Percentiles rank a stretch among this genome's conserved stretches.
These are phyloP conservation scores for Astreopora myriophthalma DNA, from an alignment of 64 coral and sea anemone genomes.

Conservation along the genomic window DNA sequence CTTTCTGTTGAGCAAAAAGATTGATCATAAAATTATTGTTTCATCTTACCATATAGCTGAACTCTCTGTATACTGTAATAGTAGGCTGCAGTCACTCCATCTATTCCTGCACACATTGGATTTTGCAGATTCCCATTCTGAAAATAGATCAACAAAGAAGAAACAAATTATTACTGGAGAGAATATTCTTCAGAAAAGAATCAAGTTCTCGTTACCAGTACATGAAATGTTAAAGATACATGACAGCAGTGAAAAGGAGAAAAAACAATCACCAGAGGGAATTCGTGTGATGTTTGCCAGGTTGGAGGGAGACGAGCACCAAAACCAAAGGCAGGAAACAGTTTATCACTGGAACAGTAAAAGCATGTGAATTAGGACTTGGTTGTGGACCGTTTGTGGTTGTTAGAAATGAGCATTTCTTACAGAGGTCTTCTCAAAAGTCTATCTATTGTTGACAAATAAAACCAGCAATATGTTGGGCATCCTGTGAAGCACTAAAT, in stretches of 20 bases:
- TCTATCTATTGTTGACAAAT: no score
- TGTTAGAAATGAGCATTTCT: no score
- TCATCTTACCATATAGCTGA: constrained; percentile 75
- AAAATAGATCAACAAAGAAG: background rate
- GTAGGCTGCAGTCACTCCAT: constrained; percentile 83
- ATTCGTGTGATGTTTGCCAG: constrained; percentile 90
- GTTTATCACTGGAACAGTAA: constrained; percentile 78
- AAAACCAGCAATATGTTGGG: no score
- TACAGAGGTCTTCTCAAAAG: no score
- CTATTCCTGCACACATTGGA: constrained; percentile 89
- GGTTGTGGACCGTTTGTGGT: background rate
- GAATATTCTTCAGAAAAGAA: background rate
- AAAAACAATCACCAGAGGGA: constrained; percentile 80
- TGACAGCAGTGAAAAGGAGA: background rate
- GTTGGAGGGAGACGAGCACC: constrained; percentile 85
- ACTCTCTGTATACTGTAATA: constrained; percentile 92
- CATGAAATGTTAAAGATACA: no score
- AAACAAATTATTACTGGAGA: background rate
- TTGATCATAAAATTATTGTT: background rate
- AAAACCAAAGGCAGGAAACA: constrained; percentile 99
- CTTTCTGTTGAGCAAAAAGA: background rate
- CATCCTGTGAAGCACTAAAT: no score
- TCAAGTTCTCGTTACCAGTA: no score
- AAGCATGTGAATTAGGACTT: background rate
- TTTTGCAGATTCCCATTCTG: constrained; percentile 92